Conservation (phyloP, 2,113 vertebrate species). For the Scophthalmus maximus region DNA sequence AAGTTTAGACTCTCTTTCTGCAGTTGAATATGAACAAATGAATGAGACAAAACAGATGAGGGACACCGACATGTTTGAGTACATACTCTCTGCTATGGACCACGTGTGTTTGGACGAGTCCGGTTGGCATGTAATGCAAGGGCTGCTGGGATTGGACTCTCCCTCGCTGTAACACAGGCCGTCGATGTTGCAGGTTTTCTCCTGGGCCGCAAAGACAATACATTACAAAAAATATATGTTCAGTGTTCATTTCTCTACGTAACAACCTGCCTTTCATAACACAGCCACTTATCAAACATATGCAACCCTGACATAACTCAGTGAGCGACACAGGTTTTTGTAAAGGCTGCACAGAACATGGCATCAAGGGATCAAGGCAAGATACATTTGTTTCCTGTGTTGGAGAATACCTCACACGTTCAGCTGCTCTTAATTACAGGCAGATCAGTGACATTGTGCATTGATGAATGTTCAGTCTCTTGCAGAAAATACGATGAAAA, state of each 20-base stretch:
- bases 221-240: not conserved
- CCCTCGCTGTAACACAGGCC: slow-evolving; percentile 87
- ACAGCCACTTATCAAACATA: not conserved
- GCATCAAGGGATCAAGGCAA: slow-evolving; percentile 15
- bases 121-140: slow-evolving; percentile 88
- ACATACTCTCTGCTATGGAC: slow-evolving; percentile 88
- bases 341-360: not conserved
- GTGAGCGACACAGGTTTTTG: not conserved
- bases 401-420: slow-evolving; percentile 10
- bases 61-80: not conserved
- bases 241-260: slow-evolving; percentile 11
- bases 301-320: not conserved
- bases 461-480: no score
- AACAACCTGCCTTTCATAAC: not conserved
- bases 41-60: not conserved
- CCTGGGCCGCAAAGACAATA: slow-evolving; percentile 74
- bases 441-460: no score
- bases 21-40: rapidly evolving
- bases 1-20: not conserved
- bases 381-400: slow-evolving; percentile 29
- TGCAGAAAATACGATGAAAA: no score
- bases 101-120: slow-evolving; percentile 87
- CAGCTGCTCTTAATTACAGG: slow-evolving; percentile 5
- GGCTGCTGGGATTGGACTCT: slow-evolving; percentile 83
- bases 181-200: slow-evolving; percentile 89